Percentiles rank a stretch among this genome's conserved stretches.
Evolutionary conservation across 2,888 invertebrate genomes (phyloP).

Genomic region (Blastobasis lacticolella): DNA sequence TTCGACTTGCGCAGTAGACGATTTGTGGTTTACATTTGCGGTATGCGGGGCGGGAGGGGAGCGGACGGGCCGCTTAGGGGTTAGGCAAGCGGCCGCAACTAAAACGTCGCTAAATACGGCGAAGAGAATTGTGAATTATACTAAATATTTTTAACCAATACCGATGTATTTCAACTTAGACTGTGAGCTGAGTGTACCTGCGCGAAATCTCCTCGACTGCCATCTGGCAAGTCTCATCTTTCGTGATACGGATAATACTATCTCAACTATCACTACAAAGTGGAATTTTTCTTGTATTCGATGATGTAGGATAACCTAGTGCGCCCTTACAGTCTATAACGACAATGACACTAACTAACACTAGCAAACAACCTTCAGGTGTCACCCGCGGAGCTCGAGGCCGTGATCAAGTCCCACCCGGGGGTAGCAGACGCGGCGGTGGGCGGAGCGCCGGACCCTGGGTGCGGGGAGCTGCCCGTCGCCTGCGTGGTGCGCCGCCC

Average conservation of each 20-base stretch:
- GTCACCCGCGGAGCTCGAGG: slow-evolving; percentile 36
- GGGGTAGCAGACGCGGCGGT: slow-evolving; percentile 37
- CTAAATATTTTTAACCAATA: too few species aligned
- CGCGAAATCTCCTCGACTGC: too few species aligned
- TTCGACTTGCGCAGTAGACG: too few species aligned
- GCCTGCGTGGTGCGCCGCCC: not conserved
- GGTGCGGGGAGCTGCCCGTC: slow-evolving; percentile 19
- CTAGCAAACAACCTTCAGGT: slow-evolving; percentile 18
- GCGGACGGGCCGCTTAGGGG: too few species aligned
- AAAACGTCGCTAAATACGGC: too few species aligned
- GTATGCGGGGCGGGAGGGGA: too few species aligned
- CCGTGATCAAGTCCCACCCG: slow-evolving; percentile 32
- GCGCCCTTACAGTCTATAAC: not conserved
- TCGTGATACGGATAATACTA: not conserved
- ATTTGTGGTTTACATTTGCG: too few species aligned
- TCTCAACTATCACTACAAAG: not conserved
- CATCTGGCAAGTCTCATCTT: not conserved
- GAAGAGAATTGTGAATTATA: too few species aligned
- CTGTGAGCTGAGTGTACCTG: too few species aligned
- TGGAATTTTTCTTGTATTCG: not conserved
- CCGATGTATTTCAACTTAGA: too few species aligned
- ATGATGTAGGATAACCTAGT: not conserved
- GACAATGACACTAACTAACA: not conserved
- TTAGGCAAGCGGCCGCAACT: too few species aligned
- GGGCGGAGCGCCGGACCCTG: slow-evolving; percentile 29